Evolutionary conservation across 2,113 vertebrate genomes (phyloP).

Genomic region (Archilochus colubris): DNA sequence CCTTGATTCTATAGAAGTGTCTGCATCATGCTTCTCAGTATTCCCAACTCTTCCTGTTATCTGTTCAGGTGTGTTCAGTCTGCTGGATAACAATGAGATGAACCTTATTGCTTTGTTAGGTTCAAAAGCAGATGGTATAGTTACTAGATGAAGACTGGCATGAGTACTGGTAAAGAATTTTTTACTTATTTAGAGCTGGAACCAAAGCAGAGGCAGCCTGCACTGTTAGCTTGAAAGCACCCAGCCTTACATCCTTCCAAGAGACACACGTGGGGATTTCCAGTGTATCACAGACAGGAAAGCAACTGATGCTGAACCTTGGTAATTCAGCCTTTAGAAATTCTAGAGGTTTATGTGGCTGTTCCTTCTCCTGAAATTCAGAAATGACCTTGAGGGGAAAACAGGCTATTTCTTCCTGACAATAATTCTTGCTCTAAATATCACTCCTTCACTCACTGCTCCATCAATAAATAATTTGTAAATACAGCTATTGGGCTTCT

Average conservation of each 20-base stretch:
- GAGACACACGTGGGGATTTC: neutral
- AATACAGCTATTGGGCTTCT: neutral
- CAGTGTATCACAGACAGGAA: rapidly evolving
- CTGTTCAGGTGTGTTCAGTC: neutral
- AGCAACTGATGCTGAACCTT: neutral
- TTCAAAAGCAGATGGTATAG: neutral
- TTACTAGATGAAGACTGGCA: neutral
- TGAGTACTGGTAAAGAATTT: neutral
- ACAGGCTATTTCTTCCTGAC: neutral
- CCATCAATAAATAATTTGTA: conserved; percentile 31
- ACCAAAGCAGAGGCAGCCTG: neutral
- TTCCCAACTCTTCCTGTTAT: neutral
- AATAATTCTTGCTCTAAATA: neutral
- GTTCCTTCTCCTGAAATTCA: neutral
- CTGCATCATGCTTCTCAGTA: rapidly evolving
- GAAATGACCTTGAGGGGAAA: neutral
- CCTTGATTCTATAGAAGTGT: rapidly evolving
- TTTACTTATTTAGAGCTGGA: neutral
- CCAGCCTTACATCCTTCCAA: neutral
- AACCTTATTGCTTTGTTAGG: rapidly evolving
- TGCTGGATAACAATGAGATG: no score
- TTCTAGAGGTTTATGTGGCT: neutral
- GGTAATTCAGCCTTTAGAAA: neutral
- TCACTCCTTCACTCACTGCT: neutral
- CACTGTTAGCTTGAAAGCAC: neutral